phyloP scores from a whole-genome alignment of 2,888 invertebrate genomes.

The Odontocolon sp. region DNA sequence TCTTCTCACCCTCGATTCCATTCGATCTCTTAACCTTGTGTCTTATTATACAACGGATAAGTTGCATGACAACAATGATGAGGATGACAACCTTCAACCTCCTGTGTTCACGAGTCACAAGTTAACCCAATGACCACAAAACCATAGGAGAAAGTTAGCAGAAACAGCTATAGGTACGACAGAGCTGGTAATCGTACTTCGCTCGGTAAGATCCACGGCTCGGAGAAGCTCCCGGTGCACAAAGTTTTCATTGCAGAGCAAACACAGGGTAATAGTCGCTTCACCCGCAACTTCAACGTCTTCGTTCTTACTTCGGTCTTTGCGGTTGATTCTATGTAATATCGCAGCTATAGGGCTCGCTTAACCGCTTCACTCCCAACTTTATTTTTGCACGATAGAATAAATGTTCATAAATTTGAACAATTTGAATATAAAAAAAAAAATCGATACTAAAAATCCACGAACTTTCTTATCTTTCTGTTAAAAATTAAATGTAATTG shows the following conservation, averaged over 20 bases:
- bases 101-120: conserved; percentile 40
- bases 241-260: conserved; percentile 39
- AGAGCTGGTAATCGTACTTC: background rate
- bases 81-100: conserved; percentile 57
- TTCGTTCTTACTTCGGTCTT: background rate
- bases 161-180: conserved; percentile 13
- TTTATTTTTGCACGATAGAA: background rate
- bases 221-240: background rate
- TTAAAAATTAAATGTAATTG: no score
- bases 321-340: no score
- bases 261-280: background rate
- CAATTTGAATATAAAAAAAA: no score
- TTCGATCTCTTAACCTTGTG: conserved; percentile 7
- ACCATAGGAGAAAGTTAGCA: conserved; percentile 46
- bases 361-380: background rate
- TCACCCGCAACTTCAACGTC: background rate
- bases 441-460: no score
- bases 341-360: no score
- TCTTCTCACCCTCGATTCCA: background rate
- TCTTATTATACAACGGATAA: conserved; percentile 50
- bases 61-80: conserved; percentile 59
- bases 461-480: no score
- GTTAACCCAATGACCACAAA: conserved; percentile 46
- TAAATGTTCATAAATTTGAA: background rate
- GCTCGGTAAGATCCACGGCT: conserved; percentile 25